These are phyloP conservation scores for Lateolabrax maculatus DNA, from an alignment of 2,797 vertebrate species.

Conservation along the genomic window DNA sequence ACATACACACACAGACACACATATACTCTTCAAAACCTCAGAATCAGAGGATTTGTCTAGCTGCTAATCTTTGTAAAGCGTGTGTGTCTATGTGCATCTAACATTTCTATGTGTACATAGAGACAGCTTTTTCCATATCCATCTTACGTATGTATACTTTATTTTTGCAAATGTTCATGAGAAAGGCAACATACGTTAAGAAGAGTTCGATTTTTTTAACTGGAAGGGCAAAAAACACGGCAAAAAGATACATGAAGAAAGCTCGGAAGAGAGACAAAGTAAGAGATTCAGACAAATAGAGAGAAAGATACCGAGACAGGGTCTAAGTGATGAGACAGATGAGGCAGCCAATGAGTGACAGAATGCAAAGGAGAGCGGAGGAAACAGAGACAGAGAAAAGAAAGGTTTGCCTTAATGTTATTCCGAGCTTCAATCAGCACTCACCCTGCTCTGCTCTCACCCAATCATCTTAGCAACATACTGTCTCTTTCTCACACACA, in stretches of 20 bases:
- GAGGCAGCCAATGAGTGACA: conserved; percentile 65
- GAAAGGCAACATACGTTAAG: no score
- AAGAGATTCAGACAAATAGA: conserved; percentile 22
- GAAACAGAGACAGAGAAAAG: conserved; percentile 57
- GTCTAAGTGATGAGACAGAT: conserved; percentile 65
- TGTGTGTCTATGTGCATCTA: background rate
- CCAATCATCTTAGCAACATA: conserved; percentile 60
- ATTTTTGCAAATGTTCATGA: background rate
- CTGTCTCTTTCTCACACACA: conserved; percentile 14
- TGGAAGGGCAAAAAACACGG: background rate
- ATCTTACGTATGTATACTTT: background rate
- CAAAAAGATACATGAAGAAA: background rate
- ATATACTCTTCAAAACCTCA: background rate
- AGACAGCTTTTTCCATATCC: background rate
- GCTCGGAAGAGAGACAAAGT: conserved; percentile 9
- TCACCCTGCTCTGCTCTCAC: conserved; percentile 54
- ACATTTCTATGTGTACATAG: background rate
- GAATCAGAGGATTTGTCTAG: background rate
- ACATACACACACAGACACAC: background rate
- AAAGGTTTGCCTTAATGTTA: conserved; percentile 71
- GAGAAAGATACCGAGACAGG: conserved; percentile 32
- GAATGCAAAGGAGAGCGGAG: conserved; percentile 49
- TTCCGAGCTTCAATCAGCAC: conserved; percentile 70
- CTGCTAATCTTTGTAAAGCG: conserved; percentile 8
- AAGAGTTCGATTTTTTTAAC: no score